Evolutionary conservation across 2,113 vertebrate species (phyloP).

Genomic region (Gobius niger): DNA sequence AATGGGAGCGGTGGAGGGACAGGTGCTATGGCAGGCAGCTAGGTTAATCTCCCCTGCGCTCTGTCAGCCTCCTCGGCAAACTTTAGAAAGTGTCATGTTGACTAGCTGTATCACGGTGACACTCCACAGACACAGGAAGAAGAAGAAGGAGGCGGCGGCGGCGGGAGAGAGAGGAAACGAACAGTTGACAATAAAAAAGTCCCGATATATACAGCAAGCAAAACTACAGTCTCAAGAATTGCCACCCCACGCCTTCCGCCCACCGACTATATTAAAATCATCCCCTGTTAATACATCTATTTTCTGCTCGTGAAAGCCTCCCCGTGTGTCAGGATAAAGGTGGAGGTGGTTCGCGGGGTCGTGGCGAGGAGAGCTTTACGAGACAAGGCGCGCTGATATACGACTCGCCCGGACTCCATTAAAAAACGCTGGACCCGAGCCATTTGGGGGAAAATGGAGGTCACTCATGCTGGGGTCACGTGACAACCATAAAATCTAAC

Average conservation of each 20-base stretch:
- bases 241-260: slow-evolving; percentile 58
- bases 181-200: slow-evolving; percentile 25
- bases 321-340: slow-evolving; percentile 72
- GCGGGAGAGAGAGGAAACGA: slow-evolving; percentile 32
- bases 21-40: slow-evolving; percentile 62
- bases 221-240: slow-evolving; percentile 25
- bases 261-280: slow-evolving; percentile 70
- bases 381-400: slow-evolving; percentile 78
- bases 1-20: slow-evolving; percentile 38
- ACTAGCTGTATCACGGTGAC: slow-evolving; percentile 60
- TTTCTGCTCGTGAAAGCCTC: slow-evolving; percentile 71
- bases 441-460: slow-evolving; percentile 82
- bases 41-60: slow-evolving; percentile 67
- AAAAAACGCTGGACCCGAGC: slow-evolving; percentile 79
- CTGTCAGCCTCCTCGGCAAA: slow-evolving; percentile 67
- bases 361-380: slow-evolving; percentile 74
- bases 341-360: slow-evolving; percentile 76
- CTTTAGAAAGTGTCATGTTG: slow-evolving; percentile 71
- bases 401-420: slow-evolving; percentile 78
- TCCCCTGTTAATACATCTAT: slow-evolving; percentile 71
- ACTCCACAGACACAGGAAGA: slow-evolving; percentile 60
- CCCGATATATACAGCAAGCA: slow-evolving; percentile 38
- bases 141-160: slow-evolving; percentile 35
- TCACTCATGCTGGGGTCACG: slow-evolving; percentile 77
- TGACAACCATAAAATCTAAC: slow-evolving; percentile 82